Evolutionary conservation across 2,888 invertebrate genomes (phyloP).

Genomic region (Diaperis boleti): DNA sequence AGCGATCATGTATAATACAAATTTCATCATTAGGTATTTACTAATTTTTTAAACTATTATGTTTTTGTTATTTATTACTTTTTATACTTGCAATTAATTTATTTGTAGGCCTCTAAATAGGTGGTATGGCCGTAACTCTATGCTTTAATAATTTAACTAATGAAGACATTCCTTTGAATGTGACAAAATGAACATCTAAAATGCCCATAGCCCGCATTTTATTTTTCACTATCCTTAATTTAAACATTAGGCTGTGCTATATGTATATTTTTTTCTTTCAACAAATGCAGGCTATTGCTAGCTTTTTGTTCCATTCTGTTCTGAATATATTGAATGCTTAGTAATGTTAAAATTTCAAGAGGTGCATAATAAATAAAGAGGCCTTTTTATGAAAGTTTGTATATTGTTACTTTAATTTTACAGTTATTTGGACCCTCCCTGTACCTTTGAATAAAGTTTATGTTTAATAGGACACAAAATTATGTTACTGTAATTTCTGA

Average conservation of each 20-base stretch:
- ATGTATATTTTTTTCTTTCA: conserved; percentile 44
- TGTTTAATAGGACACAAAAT: background rate
- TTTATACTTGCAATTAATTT: conserved; percentile 50
- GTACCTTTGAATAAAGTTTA: conserved; percentile 1
- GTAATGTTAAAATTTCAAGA: conserved; percentile 25
- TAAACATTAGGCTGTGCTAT: conserved; percentile 52
- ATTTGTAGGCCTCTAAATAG: conserved; percentile 46
- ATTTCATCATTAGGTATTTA: conserved; percentile 16
- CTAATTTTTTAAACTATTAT: conserved; percentile 41
- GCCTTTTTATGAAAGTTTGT: conserved; percentile 38
- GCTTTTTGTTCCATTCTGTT: conserved; percentile 10
- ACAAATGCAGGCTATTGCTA: conserved; percentile 47
- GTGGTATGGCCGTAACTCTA: conserved; percentile 41
- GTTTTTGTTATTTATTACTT: conserved; percentile 53
- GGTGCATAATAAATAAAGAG: conserved; percentile 37
- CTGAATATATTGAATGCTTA: conserved; percentile 17
- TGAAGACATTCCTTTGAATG: conserved; percentile 48
- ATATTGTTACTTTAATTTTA: conserved; percentile 23
- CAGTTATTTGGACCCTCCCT: background rate
- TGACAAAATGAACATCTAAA: conserved; percentile 29
- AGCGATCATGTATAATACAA: conserved; percentile 14
- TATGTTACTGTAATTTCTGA: background rate
- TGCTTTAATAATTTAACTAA: conserved; percentile 47
- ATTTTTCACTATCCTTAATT: conserved; percentile 37
- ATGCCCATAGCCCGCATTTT: conserved; percentile 44